Evolutionary conservation across 2,797 vertebrate genomes (phyloP).

Genomic region (Chaetophractus vellerosus): DNA sequence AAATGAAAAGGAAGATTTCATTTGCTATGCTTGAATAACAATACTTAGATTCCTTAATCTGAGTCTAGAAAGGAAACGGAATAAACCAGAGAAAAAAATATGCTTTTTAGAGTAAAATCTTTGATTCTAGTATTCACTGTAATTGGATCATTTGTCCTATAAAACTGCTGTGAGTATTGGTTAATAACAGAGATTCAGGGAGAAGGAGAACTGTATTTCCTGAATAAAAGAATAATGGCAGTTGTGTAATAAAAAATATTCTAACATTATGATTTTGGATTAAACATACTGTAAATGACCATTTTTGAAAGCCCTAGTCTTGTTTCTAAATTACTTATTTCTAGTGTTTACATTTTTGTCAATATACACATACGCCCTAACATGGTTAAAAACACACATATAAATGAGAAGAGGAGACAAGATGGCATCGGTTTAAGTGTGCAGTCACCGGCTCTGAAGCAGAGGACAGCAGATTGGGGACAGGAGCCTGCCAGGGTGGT

Average conservation of each 20-base stretch:
- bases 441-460: no score
- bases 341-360: not conserved
- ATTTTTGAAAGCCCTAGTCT: conserved; percentile 4
- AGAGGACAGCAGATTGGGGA: no score
- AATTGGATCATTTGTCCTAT: not conserved
- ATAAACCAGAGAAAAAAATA: not conserved
- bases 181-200: not conserved
- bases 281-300: not conserved
- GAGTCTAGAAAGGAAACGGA: conserved; percentile 8
- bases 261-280: not conserved
- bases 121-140: not conserved
- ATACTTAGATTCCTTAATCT: not conserved
- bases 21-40: conserved; percentile 20
- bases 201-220: not conserved
- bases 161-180: not conserved
- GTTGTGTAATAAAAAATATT: not conserved
- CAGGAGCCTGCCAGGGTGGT: no score
- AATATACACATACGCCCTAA: not conserved
- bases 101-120: not conserved
- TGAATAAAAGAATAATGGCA: not conserved
- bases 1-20: conserved; percentile 14
- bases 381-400: no score
- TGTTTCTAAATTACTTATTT: not conserved
- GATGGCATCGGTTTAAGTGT: no score
- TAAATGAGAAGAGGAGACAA: no score